Percentiles rank a stretch among this genome's conserved stretches.
Conservation (phyloP, 2,113 vertebrate species). For the Strix uralensis region DNA sequence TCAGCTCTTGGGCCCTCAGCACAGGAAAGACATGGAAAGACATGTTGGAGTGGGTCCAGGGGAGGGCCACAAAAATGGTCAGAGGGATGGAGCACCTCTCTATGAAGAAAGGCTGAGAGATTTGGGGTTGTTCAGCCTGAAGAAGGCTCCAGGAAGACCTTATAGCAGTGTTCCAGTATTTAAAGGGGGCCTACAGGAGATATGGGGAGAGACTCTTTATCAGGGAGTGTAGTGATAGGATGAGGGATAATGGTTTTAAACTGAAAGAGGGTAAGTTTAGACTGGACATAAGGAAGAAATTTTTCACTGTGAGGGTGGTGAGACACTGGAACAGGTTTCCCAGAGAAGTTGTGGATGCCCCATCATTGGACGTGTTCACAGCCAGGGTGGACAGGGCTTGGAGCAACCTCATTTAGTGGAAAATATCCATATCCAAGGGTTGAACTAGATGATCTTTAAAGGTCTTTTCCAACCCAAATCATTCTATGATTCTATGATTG, state of each 20-base stretch:
- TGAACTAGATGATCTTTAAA: background rate
- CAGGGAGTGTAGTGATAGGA: background rate
- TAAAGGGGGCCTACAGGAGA: background rate
- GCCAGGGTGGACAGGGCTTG: background rate
- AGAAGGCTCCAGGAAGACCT: background rate
- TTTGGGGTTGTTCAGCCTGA: background rate
- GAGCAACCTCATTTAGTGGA: background rate
- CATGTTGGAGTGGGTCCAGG: rapidly evolving
- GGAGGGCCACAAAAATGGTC: background rate
- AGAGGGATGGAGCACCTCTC: background rate
- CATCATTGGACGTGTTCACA: background rate
- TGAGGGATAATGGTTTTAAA: background rate
- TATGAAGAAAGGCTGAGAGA: background rate
- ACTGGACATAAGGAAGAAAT: background rate
- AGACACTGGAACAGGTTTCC: background rate
- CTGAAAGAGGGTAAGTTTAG: background rate
- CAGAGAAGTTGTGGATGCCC: background rate
- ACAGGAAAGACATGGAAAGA: background rate
- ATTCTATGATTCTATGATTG: background rate
- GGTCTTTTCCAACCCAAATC: background rate
- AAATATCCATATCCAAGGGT: background rate
- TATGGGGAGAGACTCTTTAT: background rate
- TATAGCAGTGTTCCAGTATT: background rate
- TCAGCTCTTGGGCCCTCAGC: rapidly evolving
- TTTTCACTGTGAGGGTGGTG: background rate